Evolutionary conservation across 1,140 invertebrate genomes (phyloP), one percentile per base, ranked within the genome.

Genomic region (Triops cancriformis): DNA sequence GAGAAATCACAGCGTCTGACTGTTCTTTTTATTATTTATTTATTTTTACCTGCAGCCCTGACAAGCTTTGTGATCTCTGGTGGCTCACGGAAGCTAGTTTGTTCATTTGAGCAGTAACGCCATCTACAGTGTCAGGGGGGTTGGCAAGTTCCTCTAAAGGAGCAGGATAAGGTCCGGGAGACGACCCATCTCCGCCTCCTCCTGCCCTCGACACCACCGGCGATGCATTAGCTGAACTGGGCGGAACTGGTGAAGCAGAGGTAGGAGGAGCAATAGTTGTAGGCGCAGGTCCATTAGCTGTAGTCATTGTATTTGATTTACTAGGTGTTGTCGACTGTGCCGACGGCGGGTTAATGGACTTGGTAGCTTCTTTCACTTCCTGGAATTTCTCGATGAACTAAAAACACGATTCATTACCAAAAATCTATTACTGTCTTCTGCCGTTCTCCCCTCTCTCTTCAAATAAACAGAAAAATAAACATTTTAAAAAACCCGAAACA

Each of bases 311-410:
- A 78, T 78, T 11, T 64, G 78, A 41, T 73, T 64, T 64, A 64
- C 51, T 64, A 26, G 64, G 27, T 0, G 77, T 51, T 11, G 75
- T 14, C 9, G 72, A 0, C 26, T 74, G 41, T 14, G 27, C 72
- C 51, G 51, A n/a, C 7, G 77, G 41, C 26, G 78, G 78, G 64
- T 82, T 82, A 78, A 74, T 82, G 77, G 77, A 79, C 74, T 79
- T 79, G 7, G 94, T 96, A 31, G 94, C 93, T 86, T 98, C 96
- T 85, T 98, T 98, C 23, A 99, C 94, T 86, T 98, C 96, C 88
- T 97, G 95, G 85, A 99, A 99, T 84, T 98, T 98, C 85, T 98
- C 96, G 81, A 98, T 97, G 86, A 99, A 99, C 95, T 96, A 86
- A 51, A 82, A 74, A 45, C 73, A 75, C 23, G 27, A 80, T 1